Evolutionary conservation across 1,140 invertebrate species (phyloP).

Genomic region (Neodiprion virginianus): DNA sequence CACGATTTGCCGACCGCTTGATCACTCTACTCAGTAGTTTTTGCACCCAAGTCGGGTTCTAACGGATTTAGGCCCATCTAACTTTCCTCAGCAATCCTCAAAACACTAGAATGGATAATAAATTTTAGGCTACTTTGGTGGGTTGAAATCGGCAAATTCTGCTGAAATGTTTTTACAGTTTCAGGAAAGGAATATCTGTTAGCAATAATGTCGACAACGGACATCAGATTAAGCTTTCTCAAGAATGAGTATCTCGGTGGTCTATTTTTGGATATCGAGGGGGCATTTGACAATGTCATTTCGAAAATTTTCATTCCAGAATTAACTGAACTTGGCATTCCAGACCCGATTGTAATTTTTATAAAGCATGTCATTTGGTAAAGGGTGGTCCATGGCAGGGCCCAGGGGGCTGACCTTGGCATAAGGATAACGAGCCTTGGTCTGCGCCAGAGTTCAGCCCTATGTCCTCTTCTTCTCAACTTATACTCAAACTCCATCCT

Average conservation of each 20-base stretch:
- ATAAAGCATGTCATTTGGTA: background rate
- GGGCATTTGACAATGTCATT: constrained; percentile 21
- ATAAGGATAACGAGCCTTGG: background rate
- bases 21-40: background rate
- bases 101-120: no score
- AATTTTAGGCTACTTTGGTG: background rate
- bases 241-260: constrained; percentile 11
- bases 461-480: background rate
- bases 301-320: constrained; percentile 12
- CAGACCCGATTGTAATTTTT: background rate
- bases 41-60: no score
- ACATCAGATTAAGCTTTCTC: constrained; percentile 12
- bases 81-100: no score
- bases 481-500: background rate
- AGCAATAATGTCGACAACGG: constrained; percentile 22
- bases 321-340: background rate
- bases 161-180: constrained; percentile 23
- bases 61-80: no score
- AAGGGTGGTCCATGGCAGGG: background rate
- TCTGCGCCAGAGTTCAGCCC: background rate
- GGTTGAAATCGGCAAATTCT: constrained; percentile 9
- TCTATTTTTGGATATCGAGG: constrained; percentile 22
- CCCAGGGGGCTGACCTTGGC: background rate
- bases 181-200: constrained; percentile 26
- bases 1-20: constrained; percentile 25